A percentile compares a stretch with the other conserved stretches of the same genome.
Evolutionary conservation across 2,797 vertebrate species (phyloP).

Genomic region (Leptatherina wallacei): DNA sequence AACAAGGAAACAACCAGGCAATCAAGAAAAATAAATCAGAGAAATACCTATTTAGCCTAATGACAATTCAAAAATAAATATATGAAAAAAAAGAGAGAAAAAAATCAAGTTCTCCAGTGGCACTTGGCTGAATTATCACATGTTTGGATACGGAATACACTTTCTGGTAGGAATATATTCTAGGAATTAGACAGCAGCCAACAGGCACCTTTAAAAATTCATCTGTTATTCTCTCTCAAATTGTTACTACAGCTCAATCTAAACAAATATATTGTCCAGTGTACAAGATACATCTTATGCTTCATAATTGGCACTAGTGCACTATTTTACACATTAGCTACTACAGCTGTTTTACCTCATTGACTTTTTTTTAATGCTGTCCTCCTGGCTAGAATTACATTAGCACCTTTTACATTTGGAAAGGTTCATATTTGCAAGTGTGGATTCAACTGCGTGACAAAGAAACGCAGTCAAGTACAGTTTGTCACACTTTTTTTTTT

Average conservation of each 20-base stretch:
- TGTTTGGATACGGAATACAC: constrained; percentile 69
- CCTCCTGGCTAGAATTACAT: constrained; percentile 37
- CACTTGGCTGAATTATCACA: constrained; percentile 75
- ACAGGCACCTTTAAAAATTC: constrained; percentile 63
- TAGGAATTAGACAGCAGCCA: constrained; percentile 63
- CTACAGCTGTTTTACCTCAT: constrained; percentile 56
- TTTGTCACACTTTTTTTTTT: constrained; percentile 42
- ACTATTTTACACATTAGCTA: constrained; percentile 41
- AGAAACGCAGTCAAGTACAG: constrained; percentile 48
- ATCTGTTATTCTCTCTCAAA: constrained; percentile 42
- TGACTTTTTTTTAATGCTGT: constrained; percentile 38
- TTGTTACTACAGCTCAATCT: constrained; percentile 39
- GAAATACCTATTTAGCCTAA: constrained; percentile 40
- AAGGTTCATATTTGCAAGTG: constrained; percentile 49
- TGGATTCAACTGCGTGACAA: constrained; percentile 54
- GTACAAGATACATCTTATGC: constrained; percentile 43
- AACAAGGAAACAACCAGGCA: constrained; percentile 35
- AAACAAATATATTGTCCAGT: constrained; percentile 22
- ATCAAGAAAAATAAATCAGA: constrained; percentile 41
- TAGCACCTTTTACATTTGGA: constrained; percentile 67
- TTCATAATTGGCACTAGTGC: constrained; percentile 59
- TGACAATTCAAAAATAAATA: constrained; percentile 50
- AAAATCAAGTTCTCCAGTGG: constrained; percentile 68
- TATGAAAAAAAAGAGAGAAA: constrained; percentile 35
- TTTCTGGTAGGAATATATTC: constrained; percentile 55